Evolutionary conservation across 2,113 vertebrate genomes (phyloP).

Genomic region (Ranitomeya imitator): DNA sequence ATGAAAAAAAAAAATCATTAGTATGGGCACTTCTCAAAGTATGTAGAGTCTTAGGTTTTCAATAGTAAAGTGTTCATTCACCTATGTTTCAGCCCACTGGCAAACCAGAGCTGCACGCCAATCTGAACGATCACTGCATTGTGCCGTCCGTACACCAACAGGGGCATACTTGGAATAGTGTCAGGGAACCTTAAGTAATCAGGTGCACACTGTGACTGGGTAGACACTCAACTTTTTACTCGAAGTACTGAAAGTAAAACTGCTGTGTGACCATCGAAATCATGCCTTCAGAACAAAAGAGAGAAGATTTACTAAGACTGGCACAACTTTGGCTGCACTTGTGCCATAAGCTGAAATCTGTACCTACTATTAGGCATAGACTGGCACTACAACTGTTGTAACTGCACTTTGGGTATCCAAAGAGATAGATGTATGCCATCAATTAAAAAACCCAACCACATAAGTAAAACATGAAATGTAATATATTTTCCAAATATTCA

Average conservation of each 20-base stretch:
- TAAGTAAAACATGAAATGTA: too few relatives aligned
- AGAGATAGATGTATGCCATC: too few relatives aligned
- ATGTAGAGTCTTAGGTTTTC: not conserved
- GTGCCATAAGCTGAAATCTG: too few relatives aligned
- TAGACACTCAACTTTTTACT: not conserved
- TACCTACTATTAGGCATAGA: too few relatives aligned
- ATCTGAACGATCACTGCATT: not conserved
- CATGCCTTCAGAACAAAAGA: too few relatives aligned
- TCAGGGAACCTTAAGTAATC: not conserved
- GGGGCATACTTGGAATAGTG: not conserved
- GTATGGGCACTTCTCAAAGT: not conserved
- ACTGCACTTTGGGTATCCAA: too few relatives aligned
- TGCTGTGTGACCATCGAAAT: not conserved
- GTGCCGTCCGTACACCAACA: not conserved
- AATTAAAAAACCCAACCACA: too few relatives aligned
- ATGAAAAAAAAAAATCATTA: not conserved
- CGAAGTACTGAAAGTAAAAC: not conserved
- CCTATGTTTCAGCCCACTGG: not conserved
- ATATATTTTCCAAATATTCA: too few relatives aligned
- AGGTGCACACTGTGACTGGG: not conserved
- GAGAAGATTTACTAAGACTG: too few relatives aligned
- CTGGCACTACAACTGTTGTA: too few relatives aligned
- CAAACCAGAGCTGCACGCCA: not conserved
- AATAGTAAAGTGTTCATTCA: not conserved
- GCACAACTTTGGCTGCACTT: too few relatives aligned